Base-by-base conservation (phyloP, 2,888 invertebrate genomes). In the Stenoptilia bipunctidactyla region DNA sequence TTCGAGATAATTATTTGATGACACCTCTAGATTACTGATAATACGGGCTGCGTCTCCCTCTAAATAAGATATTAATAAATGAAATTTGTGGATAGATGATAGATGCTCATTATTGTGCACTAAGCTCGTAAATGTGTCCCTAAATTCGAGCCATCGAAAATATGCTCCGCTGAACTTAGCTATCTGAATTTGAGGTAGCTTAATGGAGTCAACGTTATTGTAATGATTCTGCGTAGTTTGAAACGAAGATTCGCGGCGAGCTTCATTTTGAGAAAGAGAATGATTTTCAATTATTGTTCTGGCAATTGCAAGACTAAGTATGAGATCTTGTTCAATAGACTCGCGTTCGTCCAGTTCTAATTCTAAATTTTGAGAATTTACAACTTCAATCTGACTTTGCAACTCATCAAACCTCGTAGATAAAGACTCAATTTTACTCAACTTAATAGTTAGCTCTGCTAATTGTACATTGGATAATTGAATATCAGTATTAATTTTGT, bases 101-200 rank as follows among this genome's bases (percentile, higher is more conserved):
- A 45, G 40, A 13, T 37, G 39, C 6, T 37, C 13, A 30, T 45
- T 45, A 10, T 42, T 43, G 30, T 44, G 41, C n/a, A 44, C 45
- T 30, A 45, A 34, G 34, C 6, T 40, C n/a, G 15, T n/a, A 34
- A 39, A 46, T 0, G 45, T 48, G 20, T 48, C 48, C 0, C 44
- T 42, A 37, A 48, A 46, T 13, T 45, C 44, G 1, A 48, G 30
- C 48, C 48, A 48, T 5, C 38, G 40, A 27, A 47, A 47, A 36
- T 40, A 41, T 2, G 41, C 8, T 1, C 45, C 41, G 25, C 44
- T 40, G 40, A 45, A 47, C 36, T 43, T 45, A 34, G 41, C 25
- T 12, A 47, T 40, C 39, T 46, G 40, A 9, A 48, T 44, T 38
- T 45, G 41, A 39, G 45, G 45, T 2, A 45, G 12, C 37, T 39